A percentile compares a stretch with the other conserved stretches of the same genome.
Conservation (phyloP, 2,888 invertebrate species). For the Lordiphosa andalusiaca region DNA sequence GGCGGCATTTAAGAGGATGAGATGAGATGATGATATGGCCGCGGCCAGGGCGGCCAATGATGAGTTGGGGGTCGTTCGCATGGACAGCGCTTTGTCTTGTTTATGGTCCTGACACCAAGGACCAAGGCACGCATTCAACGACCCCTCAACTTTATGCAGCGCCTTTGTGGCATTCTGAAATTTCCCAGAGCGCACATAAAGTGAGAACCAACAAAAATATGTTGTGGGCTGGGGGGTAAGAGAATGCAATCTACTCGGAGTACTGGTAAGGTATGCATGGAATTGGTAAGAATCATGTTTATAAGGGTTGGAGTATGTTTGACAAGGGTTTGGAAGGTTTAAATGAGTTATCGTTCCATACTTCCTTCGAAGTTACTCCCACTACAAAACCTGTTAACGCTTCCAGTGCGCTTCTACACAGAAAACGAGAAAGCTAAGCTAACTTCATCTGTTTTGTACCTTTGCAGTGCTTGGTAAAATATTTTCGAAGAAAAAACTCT, state of each 20-base stretch:
- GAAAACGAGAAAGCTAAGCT: no score
- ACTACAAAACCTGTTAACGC: no score
- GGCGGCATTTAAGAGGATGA: constrained; percentile 19
- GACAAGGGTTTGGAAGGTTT: no score
- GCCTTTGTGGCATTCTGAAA: constrained; percentile 64
- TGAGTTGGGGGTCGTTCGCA: constrained; percentile 11
- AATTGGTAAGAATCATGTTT: no score
- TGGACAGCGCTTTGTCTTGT: constrained; percentile 51
- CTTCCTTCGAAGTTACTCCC: no score
- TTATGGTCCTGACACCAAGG: constrained; percentile 49
- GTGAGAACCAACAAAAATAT: constrained; percentile 44
- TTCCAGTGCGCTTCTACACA: no score
- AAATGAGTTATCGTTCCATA: no score
- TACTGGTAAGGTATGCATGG: not conserved
- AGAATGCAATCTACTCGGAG: constrained; percentile 24
- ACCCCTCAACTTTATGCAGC: constrained; percentile 11
- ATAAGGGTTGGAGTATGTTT: no score
- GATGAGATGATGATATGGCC: constrained; percentile 3
- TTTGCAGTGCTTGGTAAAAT: no score
- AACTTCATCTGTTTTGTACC: no score
- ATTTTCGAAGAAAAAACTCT: no score
- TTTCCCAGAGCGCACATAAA: constrained; percentile 71
- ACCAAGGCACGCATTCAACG: constrained; percentile 6
- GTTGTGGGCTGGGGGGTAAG: constrained; percentile 1
- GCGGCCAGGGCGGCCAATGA: constrained; percentile 2